Percentiles rank a stretch among this genome's conserved stretches.
These are phyloP conservation scores for Epirrhoe alternata DNA, from an alignment of 2,888 invertebrate species.

Conservation along the genomic window DNA sequence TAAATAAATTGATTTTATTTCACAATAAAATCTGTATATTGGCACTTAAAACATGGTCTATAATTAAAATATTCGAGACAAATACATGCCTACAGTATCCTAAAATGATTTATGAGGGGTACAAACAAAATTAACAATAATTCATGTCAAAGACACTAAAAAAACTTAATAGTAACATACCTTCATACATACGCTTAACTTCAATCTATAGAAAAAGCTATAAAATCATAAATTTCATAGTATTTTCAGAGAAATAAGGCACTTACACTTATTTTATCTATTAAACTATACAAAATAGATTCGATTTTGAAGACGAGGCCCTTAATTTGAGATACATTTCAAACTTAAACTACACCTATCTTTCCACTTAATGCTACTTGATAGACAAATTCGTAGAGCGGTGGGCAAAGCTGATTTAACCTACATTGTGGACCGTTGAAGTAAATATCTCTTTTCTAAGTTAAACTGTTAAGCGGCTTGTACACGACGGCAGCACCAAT, in stretches of 20 bases:
- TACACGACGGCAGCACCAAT: too few relatives aligned
- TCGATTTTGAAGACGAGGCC: slow-evolving; percentile 25
- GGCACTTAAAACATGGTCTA: slow-evolving; percentile 24
- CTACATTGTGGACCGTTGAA: too few relatives aligned
- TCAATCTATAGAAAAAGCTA: background rate
- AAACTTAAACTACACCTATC: slow-evolving; percentile 10
- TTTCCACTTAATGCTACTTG: background rate
- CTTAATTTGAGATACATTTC: slow-evolving; percentile 25
- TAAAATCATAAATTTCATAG: background rate
- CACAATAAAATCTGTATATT: slow-evolving; percentile 31
- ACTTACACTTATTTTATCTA: background rate
- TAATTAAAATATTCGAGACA: slow-evolving; percentile 25
- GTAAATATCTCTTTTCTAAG: too few relatives aligned
- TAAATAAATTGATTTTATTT: slow-evolving; percentile 34
- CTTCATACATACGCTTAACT: background rate
- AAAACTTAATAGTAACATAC: background rate
- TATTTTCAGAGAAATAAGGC: background rate
- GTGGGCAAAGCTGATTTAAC: background rate
- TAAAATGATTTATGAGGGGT: background rate
- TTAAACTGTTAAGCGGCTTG: too few relatives aligned
- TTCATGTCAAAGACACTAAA: background rate
- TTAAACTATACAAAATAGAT: slow-evolving; percentile 16
- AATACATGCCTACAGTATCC: background rate
- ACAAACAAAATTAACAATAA: background rate
- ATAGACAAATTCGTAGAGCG: background rate